Percentiles rank a stretch among this genome's conserved stretches.
Conservation (phyloP, 1,140 invertebrate genomes). For the Psix sp. region DNA sequence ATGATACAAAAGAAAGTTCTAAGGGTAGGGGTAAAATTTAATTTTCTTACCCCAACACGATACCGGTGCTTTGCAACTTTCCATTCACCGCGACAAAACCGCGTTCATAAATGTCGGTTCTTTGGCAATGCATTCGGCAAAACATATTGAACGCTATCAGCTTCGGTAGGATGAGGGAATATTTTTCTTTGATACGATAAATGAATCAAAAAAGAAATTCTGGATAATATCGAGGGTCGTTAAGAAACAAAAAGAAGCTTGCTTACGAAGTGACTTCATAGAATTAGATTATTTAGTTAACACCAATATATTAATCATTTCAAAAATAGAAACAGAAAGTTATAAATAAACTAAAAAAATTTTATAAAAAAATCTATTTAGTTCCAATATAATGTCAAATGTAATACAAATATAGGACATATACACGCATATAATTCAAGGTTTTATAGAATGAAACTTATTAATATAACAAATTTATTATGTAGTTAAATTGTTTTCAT, state of each 20-base stretch:
- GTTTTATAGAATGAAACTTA: no score
- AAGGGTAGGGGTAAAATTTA: conserved; percentile 36
- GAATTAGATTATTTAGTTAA: no score
- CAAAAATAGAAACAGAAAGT: no score
- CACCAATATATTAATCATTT: no score
- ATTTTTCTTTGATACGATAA: conserved; percentile 61
- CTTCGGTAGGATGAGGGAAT: conserved; percentile 38
- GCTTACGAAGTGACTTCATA: conserved; percentile 26
- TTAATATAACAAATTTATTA: no score
- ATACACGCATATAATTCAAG: no score
- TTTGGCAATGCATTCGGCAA: conserved; percentile 48
- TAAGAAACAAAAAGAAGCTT: conserved; percentile 51
- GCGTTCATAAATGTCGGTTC: conserved; percentile 48
- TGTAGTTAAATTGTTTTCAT: no score
- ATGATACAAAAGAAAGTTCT: conserved; percentile 34
- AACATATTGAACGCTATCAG: conserved; percentile 47
- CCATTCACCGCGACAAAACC: conserved; percentile 56
- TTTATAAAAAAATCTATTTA: no score
- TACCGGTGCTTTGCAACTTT: conserved; percentile 48
- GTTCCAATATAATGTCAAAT: no score
- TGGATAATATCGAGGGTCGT: conserved; percentile 53
- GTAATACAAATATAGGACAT: no score
- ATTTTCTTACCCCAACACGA: conserved; percentile 57
- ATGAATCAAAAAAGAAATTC: conserved; percentile 63
- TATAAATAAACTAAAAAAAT: no score